phyloP scores from a whole-genome alignment of 2,113 vertebrate genomes.

The Burhinus oedicnemus region DNA sequence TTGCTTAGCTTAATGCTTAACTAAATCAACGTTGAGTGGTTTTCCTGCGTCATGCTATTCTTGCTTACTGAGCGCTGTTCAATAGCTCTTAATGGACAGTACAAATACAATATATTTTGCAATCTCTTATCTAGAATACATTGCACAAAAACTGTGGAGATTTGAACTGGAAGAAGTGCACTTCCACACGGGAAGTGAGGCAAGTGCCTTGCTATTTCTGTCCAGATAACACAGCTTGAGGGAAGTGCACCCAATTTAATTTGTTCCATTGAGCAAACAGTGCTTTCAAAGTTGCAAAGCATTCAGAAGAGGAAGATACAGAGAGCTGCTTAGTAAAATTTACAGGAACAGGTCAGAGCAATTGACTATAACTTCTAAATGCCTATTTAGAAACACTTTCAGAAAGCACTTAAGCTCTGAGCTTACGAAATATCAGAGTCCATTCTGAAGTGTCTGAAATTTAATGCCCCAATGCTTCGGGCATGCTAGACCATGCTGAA shows the following conservation, averaged over 20 bases:
- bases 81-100: not conserved
- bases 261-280: not conserved
- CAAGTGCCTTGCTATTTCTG: not conserved
- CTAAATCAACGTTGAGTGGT: not conserved
- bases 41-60: not conserved
- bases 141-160: not conserved
- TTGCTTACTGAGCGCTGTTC: slow-evolving; percentile 1
- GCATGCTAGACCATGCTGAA: not conserved
- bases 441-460: not conserved
- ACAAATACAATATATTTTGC: not conserved
- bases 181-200: not conserved
- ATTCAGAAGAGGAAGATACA: not conserved
- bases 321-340: not conserved
- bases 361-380: not conserved
- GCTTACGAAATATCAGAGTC: not conserved
- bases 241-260: not conserved
- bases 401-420: not conserved
- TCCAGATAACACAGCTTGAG: not conserved
- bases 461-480: not conserved
- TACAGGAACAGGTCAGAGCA: not conserved
- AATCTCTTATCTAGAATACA: not conserved
- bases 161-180: not conserved
- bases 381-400: not conserved
- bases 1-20: not conserved
- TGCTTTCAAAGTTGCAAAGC: not conserved